A percentile compares a stretch with the other conserved stretches of the same genome.
Evolutionary conservation across 2,888 invertebrate genomes (phyloP).

Genomic region (Drosophila merina): DNA sequence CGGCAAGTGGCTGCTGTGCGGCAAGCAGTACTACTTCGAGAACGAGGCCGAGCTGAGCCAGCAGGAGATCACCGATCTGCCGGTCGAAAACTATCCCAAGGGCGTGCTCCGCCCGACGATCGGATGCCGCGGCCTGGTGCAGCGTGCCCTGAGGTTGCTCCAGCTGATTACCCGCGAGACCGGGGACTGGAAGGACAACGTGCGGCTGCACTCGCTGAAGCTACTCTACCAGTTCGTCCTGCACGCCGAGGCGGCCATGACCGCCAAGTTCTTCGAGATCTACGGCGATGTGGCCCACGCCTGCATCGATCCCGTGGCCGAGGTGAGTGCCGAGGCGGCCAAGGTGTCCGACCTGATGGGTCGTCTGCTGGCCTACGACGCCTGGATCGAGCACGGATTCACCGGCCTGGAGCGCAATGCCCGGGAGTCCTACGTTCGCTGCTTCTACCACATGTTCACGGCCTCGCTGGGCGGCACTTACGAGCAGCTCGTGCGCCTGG

Average conservation of each 20-base stretch:
- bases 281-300: slow-evolving; percentile 80
- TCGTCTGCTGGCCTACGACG: slow-evolving; percentile 76
- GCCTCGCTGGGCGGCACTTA: slow-evolving; percentile 56
- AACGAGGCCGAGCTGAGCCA: slow-evolving; percentile 95
- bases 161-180: slow-evolving; percentile 81
- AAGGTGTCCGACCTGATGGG: slow-evolving; percentile 83
- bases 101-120: slow-evolving; percentile 91
- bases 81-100: slow-evolving; percentile 90
- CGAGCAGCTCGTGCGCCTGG: slow-evolving; percentile 70
- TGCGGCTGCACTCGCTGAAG: slow-evolving; percentile 82
- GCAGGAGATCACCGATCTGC: slow-evolving; percentile 89
- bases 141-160: slow-evolving; percentile 86
- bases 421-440: slow-evolving; percentile 79
- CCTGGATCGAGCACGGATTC: slow-evolving; percentile 82
- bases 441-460: slow-evolving; percentile 81
- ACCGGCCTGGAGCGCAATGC: slow-evolving; percentile 76
- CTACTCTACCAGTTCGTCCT: slow-evolving; percentile 82
- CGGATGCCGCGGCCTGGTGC: slow-evolving; percentile 92
- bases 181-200: slow-evolving; percentile 83
- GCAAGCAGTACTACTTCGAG: slow-evolving; percentile 91
- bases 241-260: slow-evolving; percentile 82
- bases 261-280: slow-evolving; percentile 82
- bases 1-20: slow-evolving; percentile 89
- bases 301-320: slow-evolving; percentile 76
- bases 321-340: slow-evolving; percentile 76